Evolutionary conservation across 2,888 invertebrate genomes (phyloP).

Genomic region (Drosophila kambysellisi): DNA sequence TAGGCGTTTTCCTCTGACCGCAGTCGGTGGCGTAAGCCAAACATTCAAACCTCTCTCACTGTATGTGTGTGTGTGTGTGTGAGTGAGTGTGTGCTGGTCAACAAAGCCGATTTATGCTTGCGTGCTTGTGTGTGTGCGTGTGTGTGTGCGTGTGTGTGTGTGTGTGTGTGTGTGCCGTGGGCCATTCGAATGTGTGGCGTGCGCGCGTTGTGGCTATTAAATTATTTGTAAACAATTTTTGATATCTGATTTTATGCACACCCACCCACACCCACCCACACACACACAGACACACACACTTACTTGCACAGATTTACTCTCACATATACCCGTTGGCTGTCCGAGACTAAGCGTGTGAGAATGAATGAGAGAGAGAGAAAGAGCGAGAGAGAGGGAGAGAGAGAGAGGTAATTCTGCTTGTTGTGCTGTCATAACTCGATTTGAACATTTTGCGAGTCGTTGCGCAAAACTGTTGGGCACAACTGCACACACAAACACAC

Average conservation of each 20-base stretch:
- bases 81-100: slow-evolving; percentile 55
- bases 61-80: slow-evolving; percentile 22
- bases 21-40: slow-evolving; percentile 61
- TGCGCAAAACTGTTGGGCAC: slow-evolving; percentile 41
- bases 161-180: slow-evolving; percentile 41
- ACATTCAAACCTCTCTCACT: slow-evolving; percentile 19
- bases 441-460: slow-evolving; percentile 55
- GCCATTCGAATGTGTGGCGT: slow-evolving; percentile 64
- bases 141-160: slow-evolving; percentile 7
- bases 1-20: slow-evolving; percentile 59
- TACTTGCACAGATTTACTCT: slow-evolving; percentile 17
- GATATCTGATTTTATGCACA: slow-evolving; percentile 76
- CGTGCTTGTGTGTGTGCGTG: slow-evolving; percentile 18
- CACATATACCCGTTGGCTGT: slow-evolving; percentile 26
- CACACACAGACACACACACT: slow-evolving; percentile 18
- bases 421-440: slow-evolving; percentile 60
- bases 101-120: slow-evolving; percentile 56
- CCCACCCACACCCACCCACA: slow-evolving; percentile 34
- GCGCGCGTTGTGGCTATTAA: slow-evolving; percentile 75
- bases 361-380: background rate
- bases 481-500: slow-evolving; percentile 11
- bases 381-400: background rate
- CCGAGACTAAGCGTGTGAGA: slow-evolving; percentile 15
- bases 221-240: slow-evolving; percentile 79
- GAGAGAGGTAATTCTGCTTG: slow-evolving; percentile 33